These are phyloP conservation scores for Holocentrus rufus DNA, from an alignment of 2,797 vertebrate genomes.

Conservation along the genomic window DNA sequence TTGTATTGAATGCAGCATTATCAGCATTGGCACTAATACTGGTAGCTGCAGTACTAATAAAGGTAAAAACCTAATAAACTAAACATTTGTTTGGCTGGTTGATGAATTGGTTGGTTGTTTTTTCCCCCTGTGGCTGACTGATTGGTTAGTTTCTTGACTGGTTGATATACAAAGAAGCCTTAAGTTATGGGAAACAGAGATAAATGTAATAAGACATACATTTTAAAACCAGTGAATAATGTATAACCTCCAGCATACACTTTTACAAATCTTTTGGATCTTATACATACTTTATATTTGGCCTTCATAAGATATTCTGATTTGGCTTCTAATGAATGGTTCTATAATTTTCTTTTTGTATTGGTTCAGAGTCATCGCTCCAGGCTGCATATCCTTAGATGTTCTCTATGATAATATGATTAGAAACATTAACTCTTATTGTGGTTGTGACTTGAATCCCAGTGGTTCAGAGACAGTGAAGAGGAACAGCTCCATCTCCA, in stretches of 20 bases:
- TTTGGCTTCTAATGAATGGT: not conserved
- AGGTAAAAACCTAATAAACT: not conserved
- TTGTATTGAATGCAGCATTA: no score
- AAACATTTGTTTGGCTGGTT: not conserved
- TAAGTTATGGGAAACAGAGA: no score
- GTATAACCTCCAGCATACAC: not conserved
- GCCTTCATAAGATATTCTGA: no score
- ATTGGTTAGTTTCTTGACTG: not conserved
- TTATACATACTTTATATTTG: not conserved
- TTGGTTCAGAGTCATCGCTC: not conserved
- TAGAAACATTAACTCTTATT: conserved; percentile 17
- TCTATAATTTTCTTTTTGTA: not conserved
- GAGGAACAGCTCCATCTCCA: conserved; percentile 84
- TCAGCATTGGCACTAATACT: not conserved
- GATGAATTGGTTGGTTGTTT: not conserved
- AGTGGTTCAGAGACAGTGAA: conserved; percentile 79
- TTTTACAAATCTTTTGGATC: not conserved
- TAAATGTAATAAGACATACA: no score
- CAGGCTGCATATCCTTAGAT: conserved; percentile 15
- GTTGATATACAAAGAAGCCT: no score
- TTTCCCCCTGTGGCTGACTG: not conserved
- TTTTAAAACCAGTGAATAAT: not conserved
- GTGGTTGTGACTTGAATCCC: conserved; percentile 34
- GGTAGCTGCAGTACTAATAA: not conserved
- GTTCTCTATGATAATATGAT: not conserved